Evolutionary conservation across 2,113 vertebrate species (phyloP).

Genomic region (Rhadina sibilatrix): DNA sequence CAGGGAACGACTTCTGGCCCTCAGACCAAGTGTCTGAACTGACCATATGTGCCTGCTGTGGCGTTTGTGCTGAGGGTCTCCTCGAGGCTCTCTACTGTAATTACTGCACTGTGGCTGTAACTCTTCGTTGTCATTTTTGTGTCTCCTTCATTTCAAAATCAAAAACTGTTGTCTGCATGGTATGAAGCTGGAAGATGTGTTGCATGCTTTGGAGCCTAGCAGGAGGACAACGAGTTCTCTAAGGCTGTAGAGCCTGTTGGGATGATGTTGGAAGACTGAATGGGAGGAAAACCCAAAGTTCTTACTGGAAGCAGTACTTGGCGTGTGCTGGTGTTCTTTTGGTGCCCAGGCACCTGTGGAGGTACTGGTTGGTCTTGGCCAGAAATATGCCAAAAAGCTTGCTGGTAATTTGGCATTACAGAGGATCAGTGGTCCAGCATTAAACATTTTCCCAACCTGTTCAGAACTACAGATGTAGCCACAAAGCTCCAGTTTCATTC

Average conservation of each 20-base stretch:
- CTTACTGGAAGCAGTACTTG: background rate
- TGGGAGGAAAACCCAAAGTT: background rate
- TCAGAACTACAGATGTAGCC: background rate
- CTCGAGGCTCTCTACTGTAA: rapidly evolving
- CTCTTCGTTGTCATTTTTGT: background rate
- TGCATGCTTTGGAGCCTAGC: background rate
- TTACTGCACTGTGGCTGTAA: background rate
- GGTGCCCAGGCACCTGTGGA: background rate
- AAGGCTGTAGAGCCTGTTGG: background rate
- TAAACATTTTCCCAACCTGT: background rate
- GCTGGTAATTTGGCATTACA: background rate
- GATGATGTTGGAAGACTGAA: background rate
- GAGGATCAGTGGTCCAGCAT: background rate
- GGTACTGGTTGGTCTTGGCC: background rate
- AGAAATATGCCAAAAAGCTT: background rate
- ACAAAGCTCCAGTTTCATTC: background rate
- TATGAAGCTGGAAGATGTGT: background rate
- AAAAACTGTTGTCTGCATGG: background rate
- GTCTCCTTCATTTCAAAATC: background rate
- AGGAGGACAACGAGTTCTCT: background rate
- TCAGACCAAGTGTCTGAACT: background rate
- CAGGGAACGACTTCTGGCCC: background rate
- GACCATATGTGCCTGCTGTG: rapidly evolving
- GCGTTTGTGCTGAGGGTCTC: background rate
- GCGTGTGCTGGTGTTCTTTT: background rate